These are phyloP conservation scores for Chrysemys picta DNA, from an alignment of 2,113 vertebrate species.

Conservation along the genomic window DNA sequence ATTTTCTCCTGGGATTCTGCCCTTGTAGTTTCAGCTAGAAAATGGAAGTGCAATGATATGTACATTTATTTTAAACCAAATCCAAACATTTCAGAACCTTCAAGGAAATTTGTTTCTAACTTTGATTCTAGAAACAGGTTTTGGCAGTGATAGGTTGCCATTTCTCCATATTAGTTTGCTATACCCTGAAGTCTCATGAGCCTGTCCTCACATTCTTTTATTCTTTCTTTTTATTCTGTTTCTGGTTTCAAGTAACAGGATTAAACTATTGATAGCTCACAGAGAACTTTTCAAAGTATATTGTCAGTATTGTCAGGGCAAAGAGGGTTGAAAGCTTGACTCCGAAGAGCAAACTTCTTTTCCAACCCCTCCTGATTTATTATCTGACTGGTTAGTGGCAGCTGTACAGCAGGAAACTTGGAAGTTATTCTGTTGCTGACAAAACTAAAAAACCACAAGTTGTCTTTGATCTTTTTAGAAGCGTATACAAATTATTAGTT, in stretches of 20 bases:
- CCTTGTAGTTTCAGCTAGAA: background rate
- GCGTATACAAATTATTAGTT: accelerated
- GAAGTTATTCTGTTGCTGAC: background rate
- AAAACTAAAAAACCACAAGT: background rate
- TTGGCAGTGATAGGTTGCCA: background rate
- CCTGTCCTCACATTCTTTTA: background rate
- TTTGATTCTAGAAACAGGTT: background rate
- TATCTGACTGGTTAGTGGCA: background rate
- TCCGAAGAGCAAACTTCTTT: constrained; percentile 18
- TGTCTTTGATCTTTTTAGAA: background rate
- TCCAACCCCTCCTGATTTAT: background rate
- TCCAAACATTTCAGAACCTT: background rate
- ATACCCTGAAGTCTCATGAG: background rate
- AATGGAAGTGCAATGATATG: background rate
- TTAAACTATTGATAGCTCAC: background rate
- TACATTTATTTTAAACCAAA: background rate
- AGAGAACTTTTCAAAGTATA: background rate
- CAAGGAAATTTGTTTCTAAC: background rate
- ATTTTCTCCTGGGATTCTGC: background rate
- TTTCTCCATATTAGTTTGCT: background rate
- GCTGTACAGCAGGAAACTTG: background rate
- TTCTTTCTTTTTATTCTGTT: background rate
- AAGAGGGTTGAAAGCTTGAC: background rate
- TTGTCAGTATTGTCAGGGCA: background rate
- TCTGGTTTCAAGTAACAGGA: background rate